Evolutionary conservation across 2,113 vertebrate species (phyloP).

Genomic region (Dolichotis patagonum): DNA sequence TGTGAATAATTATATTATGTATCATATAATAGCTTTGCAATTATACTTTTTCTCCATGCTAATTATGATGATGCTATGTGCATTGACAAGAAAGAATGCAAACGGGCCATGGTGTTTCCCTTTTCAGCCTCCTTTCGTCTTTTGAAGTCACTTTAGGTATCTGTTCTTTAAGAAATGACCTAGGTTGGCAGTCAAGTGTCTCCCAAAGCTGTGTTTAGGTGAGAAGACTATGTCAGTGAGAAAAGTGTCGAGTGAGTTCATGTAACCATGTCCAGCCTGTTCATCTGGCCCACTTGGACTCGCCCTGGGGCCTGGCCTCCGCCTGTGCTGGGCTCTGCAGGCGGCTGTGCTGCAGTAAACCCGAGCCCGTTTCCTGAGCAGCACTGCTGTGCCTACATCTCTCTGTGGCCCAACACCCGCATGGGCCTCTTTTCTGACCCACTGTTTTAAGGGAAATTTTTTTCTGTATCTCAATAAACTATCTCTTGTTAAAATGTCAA

Average conservation of each 20-base stretch:
- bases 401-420: background rate
- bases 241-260: background rate
- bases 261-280: background rate
- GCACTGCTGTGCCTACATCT: no score
- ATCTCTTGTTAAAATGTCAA: background rate
- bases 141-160: background rate
- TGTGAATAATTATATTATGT: background rate
- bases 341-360: no score
- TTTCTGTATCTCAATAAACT: background rate
- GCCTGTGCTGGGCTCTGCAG: no score
- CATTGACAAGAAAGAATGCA: background rate
- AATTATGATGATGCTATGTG: accelerated
- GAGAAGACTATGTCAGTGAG: background rate
- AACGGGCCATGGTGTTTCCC: background rate
- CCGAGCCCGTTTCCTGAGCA: background rate
- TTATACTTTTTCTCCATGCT: background rate
- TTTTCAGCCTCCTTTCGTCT: background rate
- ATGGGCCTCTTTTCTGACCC: background rate
- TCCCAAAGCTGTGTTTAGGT: background rate
- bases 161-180: background rate
- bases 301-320: background rate
- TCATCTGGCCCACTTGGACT: accelerated
- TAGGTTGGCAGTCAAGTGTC: background rate
- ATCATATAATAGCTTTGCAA: background rate
- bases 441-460: background rate